Evolutionary conservation across 23 tunicate genomes (phyloP), one percentile per base, ranked within the genome.

Genomic region (Halocynthia aurantium): DNA sequence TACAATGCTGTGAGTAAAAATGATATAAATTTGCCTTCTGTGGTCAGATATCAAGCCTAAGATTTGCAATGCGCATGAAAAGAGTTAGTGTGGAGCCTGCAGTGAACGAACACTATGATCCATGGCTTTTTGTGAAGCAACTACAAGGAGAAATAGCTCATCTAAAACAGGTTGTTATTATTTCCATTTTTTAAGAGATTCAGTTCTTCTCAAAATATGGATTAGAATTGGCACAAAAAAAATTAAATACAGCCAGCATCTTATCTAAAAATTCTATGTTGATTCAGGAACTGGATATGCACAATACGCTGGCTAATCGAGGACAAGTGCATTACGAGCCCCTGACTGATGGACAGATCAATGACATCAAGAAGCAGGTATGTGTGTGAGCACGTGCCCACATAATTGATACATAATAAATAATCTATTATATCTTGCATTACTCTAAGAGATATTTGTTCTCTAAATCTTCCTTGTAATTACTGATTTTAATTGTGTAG

Each of bases 41-140:
- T 15, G 7, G 19, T 7, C 6, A 90, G 96, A 67, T 90, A 6
- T 84, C 98, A 17, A 92, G 92, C 9, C 78, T 92, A 7, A 77
- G 98, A 10, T 92, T 92, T 77, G 87, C 89, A 50, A 72, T 83
- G 76, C 88, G 98, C 9, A 92, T 92, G 88, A 92, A 76, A 82
- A 71, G 98, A 13, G 80, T 92, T 6, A 81, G 92, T 10, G 98
- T 92, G 7, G 81, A 92, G 53, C 82, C 98, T 6, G 81, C 85
- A 17, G 52, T 75, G 0, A 92, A 86, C 61, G 92, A 85, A 31
- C 85, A 76, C 69, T 86, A 77, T 60, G 98, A 92, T 64, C 98
- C 98, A 61, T 92, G 88, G 88, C 22, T 84, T n/a, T 82, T 83
- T 22, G 91, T 92, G 6, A 76, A 80, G n/a, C 88, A 92, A 51